These are phyloP conservation scores for Stenchaetothrips biformis DNA, from an alignment of 2,888 invertebrate species.

Conservation along the genomic window DNA sequence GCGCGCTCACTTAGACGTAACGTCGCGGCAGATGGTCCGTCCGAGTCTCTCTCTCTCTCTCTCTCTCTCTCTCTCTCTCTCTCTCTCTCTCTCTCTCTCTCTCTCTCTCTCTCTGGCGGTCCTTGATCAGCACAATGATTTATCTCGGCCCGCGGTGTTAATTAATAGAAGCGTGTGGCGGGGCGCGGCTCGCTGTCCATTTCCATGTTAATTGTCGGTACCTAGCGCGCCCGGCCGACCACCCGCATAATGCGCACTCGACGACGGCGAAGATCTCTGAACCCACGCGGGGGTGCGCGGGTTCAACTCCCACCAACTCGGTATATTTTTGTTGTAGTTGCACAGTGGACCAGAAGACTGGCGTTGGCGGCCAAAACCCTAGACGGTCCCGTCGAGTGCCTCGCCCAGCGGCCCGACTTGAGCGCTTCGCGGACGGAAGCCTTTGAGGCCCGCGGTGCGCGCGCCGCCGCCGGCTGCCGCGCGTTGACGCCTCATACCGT, in stretches of 20 bases:
- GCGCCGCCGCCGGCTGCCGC: not conserved
- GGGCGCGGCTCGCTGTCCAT: slow-evolving; percentile 14
- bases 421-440: not conserved
- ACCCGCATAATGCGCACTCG: not conserved
- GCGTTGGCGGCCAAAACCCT: no score
- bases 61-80: no score
- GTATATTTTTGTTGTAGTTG: no score
- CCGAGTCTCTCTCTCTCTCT: no score
- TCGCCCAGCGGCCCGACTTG: not conserved
- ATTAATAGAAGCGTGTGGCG: not conserved
- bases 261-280: not conserved
- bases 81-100: no score
- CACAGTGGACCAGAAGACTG: no score
- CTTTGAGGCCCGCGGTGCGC: not conserved
- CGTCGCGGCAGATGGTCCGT: no score
- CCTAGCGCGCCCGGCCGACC: not conserved
- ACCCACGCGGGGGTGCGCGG: not conserved
- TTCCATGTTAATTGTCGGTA: slow-evolving; percentile 23
- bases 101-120: no score
- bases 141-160: not conserved
- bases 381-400: not conserved
- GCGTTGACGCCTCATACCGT: slow-evolving; percentile 1
- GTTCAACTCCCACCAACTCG: not conserved
- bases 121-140: slow-evolving; percentile 14
- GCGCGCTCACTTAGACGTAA: not conserved